phyloP scores from a whole-genome alignment of 2,113 vertebrate genomes.

The Scomber japonicus region DNA sequence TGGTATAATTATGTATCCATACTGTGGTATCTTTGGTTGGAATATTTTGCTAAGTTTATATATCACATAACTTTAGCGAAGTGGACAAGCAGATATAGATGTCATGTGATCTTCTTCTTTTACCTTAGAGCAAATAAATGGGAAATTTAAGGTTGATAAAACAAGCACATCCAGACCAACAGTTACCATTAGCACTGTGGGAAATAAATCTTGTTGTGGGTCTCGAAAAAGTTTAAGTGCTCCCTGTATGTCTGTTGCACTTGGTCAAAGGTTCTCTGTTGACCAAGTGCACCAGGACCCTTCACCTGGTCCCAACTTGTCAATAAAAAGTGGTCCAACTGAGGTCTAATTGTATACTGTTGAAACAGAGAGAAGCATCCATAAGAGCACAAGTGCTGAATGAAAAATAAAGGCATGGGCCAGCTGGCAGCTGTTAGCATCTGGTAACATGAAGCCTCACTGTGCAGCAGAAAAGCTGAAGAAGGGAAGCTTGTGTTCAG shows the following conservation, averaged over 20 bases:
- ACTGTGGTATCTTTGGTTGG: background rate
- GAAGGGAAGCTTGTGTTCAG: conserved; percentile 38
- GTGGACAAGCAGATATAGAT: no score
- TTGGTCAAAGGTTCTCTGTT: conserved; percentile 53
- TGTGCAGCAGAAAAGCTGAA: conserved; percentile 21
- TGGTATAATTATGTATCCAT: background rate
- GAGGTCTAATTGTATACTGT: conserved; percentile 35
- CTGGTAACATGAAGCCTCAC: conserved; percentile 59
- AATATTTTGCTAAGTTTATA: background rate
- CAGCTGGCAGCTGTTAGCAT: conserved; percentile 67
- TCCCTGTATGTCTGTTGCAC: background rate
- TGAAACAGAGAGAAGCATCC: conserved; percentile 37
- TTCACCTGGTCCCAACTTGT: conserved; percentile 21
- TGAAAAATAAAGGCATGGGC: conserved; percentile 21
- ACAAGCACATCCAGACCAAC: background rate
- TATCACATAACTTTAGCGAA: no score
- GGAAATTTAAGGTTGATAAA: background rate
- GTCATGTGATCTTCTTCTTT: background rate
- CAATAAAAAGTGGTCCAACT: conserved; percentile 27
- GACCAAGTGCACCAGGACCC: conserved; percentile 6
- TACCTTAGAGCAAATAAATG: background rate
- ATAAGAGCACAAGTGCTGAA: conserved; percentile 22
- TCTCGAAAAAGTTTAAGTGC: conserved; percentile 5
- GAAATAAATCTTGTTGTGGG: conserved; percentile 10
- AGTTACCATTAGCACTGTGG: background rate